A percentile compares a stretch with the other conserved stretches of the same genome.
These are phyloP conservation scores for Prunella himalayana DNA, from an alignment of 2,113 vertebrate genomes.

Conservation along the genomic window DNA sequence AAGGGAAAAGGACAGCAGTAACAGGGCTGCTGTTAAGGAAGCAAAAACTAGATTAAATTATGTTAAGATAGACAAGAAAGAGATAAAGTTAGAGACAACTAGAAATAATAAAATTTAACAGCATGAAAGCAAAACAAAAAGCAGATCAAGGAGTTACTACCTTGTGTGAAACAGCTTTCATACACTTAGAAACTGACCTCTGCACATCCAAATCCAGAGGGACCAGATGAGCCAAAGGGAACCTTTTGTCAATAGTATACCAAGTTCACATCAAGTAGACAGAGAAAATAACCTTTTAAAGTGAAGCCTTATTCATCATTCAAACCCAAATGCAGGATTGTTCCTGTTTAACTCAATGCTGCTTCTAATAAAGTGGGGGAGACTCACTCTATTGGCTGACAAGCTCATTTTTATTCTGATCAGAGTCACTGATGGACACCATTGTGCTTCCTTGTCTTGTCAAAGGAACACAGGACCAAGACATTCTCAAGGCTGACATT, in stretches of 20 bases:
- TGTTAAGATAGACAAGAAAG: not conserved
- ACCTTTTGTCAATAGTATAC: not conserved
- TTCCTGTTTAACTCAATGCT: slow-evolving; percentile 4
- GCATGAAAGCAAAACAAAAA: not conserved
- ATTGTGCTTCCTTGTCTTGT: not conserved
- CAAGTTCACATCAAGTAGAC: not conserved
- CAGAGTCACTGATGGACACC: not conserved
- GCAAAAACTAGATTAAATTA: not conserved
- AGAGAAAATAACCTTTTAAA: slow-evolving; percentile 19
- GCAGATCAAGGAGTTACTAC: not conserved
- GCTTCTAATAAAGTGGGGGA: not conserved
- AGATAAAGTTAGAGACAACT: not conserved
- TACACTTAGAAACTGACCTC: not conserved
- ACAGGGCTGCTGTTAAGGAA: not conserved
- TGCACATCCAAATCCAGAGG: not conserved
- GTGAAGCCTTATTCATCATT: not conserved
- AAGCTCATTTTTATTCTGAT: slow-evolving; percentile 4
- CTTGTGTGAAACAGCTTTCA: not conserved
- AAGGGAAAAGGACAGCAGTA: not conserved
- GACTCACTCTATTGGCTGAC: not conserved
- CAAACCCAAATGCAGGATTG: not conserved
- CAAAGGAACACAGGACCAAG: not conserved
- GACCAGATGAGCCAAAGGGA: not conserved
- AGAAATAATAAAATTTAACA: not conserved
- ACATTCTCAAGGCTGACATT: not conserved